Conservation (phyloP, 1,140 invertebrate genomes). For the Bombyx mandarina region DNA sequence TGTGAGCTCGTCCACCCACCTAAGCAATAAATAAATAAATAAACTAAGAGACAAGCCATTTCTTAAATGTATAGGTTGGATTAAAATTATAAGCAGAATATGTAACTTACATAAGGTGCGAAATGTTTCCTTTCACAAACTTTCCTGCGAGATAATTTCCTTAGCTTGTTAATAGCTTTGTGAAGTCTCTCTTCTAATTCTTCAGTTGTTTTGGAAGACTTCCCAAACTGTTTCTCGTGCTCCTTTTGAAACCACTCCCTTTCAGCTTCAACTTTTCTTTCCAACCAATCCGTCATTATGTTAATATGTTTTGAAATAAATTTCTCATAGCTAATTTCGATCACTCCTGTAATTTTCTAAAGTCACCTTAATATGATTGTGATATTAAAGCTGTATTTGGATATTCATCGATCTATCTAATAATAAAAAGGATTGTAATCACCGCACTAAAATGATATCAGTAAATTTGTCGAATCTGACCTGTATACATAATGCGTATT, state of each 20-base stretch:
- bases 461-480: no score
- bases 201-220: neutral
- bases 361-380: no score
- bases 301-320: neutral
- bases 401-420: no score
- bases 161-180: neutral
- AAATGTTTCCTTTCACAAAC: constrained; percentile 4
- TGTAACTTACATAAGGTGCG: neutral
- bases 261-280: constrained; percentile 1
- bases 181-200: neutral
- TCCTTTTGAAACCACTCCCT: neutral
- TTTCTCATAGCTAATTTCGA: neutral
- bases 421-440: no score
- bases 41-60: no score
- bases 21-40: no score
- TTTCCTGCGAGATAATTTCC: neutral
- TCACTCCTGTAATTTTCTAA: no score
- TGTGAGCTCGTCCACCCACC: no score
- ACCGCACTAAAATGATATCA: no score
- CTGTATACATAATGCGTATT: no score
- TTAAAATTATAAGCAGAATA: neutral
- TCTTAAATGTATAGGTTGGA: no score
- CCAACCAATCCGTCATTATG: constrained; percentile 1
- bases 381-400: no score
- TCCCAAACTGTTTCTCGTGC: constrained; percentile 1